These are phyloP conservation scores for Microchirus variegatus DNA, from an alignment of 2,797 vertebrate genomes.

Conservation along the genomic window DNA sequence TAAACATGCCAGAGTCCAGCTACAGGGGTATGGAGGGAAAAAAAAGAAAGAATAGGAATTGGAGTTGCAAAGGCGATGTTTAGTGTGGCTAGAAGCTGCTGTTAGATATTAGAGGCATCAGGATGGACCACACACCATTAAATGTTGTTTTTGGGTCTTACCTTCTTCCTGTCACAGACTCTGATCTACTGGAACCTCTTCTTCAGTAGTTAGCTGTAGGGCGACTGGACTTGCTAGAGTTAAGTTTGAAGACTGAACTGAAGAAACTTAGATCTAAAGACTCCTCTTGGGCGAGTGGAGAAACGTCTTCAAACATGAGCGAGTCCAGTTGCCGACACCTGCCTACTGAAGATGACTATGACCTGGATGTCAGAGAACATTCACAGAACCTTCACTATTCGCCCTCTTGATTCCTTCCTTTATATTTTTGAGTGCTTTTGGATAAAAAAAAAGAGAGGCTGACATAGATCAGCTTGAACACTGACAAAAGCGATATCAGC, in stretches of 20 bases:
- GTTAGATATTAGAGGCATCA: conserved; percentile 1
- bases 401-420: conserved; percentile 15
- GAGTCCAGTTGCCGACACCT: too few species aligned
- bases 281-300: too few species aligned
- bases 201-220: too few species aligned
- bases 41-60: neutral
- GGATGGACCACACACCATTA: neutral
- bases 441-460: conserved; percentile 30
- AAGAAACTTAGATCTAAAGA: too few species aligned
- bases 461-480: conserved; percentile 40
- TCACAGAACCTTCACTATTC: neutral
- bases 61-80: conserved; percentile 5
- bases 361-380: too few species aligned
- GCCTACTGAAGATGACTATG: too few species aligned
- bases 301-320: too few species aligned
- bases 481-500: conserved; percentile 50
- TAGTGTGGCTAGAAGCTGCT: conserved; percentile 3
- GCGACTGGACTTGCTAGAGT: too few species aligned
- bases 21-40: conserved; percentile 8
- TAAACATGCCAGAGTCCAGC: neutral
- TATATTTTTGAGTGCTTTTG: conserved; percentile 21
- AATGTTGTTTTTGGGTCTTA: conserved; percentile 15
- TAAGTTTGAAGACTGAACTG: too few species aligned
- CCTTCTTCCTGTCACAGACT: neutral
- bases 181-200: conserved; percentile 9